Evolutionary conservation across 2,113 vertebrate genomes (phyloP).

Genomic region (Bubalus kerabau): DNA sequence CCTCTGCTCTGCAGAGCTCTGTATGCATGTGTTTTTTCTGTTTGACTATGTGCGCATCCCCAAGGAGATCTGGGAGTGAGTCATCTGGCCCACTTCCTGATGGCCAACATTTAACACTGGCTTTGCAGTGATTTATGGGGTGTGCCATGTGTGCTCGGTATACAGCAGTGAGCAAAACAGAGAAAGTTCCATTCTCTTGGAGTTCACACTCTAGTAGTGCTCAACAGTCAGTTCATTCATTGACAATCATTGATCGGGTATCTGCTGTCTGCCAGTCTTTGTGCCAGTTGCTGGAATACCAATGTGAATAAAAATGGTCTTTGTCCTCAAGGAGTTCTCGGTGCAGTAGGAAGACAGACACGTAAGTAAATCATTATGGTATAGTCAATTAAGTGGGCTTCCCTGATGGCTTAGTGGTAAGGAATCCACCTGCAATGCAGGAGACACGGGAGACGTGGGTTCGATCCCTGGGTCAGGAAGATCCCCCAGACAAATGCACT

Average conservation of each 20-base stretch:
- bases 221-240: background rate
- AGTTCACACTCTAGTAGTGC: background rate
- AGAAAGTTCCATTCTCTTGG: background rate
- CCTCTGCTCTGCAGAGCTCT: background rate
- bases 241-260: background rate
- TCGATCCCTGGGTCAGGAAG: background rate
- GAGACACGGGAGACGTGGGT: background rate
- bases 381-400: background rate
- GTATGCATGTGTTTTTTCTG: background rate
- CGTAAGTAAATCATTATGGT: background rate
- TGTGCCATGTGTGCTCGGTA: background rate
- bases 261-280: background rate
- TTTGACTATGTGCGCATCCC: background rate
- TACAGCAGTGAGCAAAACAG: background rate
- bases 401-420: background rate
- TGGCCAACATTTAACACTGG: background rate
- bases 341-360: background rate
- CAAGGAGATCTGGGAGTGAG: background rate
- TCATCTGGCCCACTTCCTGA: background rate
- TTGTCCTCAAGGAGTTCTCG: background rate
- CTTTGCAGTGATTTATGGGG: background rate
- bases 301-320: background rate
- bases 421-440: background rate
- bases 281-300: background rate
- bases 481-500: background rate